Evolutionary conservation across 2,113 vertebrate species (phyloP), one percentile per base, ranked within the genome.

Genomic region (Ceratotherium simum): DNA sequence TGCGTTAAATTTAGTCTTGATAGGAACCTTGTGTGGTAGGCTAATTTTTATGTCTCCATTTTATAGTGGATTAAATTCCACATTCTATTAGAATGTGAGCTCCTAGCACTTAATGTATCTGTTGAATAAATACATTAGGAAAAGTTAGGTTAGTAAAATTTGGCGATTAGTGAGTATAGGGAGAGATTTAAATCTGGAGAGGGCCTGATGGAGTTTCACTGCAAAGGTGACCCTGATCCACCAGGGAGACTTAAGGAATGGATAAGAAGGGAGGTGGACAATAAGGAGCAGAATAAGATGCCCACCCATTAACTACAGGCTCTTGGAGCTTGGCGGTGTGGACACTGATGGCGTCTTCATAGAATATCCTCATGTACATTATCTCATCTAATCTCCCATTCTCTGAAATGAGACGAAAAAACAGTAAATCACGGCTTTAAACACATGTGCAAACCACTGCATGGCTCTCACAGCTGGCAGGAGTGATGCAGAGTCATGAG

Each of bases 61-160:
- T 95, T 83, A 90, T 62, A 92, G 65, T 80, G 60, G 69, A 69
- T 94, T 92, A 42, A 70, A 96, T 92, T 94, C 83, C 75, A 48
- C 17, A 6, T 93, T 75, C 12, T 83, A 16, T 90, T 84, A 91
- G 90, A 79, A 62, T 14, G 8, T 65, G 39, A 65, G 33, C 51
- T 70, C 51, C 69, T 64, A 31, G 17, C 69, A 64, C 51, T 64
- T 70, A 70, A 21, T 88, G 1, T 93, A 2, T 70, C 73, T 92
- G 51, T 90, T 75, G 86, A 95, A 18, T 56, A 82, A 96, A 86
- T 72, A 54, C 54, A 46, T 96, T 75, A 82, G 48, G 67, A n/a
- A 91, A 82, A 82, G 85, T 94, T 91, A 94, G 78, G 67, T 64
- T 73, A 27, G 62, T 82, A 39, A 72, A 73, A 85, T 51, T 54